Evolutionary conservation across 1,140 invertebrate genomes (phyloP).

Genomic region (Lucilia cuprina): DNA sequence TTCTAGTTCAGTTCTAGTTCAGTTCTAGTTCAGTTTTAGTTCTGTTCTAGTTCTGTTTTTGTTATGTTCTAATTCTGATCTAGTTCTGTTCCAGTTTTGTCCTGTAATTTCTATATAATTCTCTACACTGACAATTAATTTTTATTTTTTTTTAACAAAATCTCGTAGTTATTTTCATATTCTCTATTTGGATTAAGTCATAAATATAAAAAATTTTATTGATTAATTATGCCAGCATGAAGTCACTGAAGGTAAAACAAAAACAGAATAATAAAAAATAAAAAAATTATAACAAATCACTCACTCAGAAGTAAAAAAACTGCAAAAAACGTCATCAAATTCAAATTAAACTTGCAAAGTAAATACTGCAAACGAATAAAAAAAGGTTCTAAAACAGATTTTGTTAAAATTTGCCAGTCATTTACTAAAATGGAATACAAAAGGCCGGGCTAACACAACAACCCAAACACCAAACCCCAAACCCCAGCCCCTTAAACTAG

Average conservation of each 20-base stretch:
- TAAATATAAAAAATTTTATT: background rate
- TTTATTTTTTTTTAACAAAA: too few relatives aligned
- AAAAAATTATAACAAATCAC: slow-evolving; percentile 3
- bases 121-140: too few relatives aligned
- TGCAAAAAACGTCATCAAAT: background rate
- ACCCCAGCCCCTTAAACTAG: background rate
- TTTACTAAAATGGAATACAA: background rate
- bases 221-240: background rate
- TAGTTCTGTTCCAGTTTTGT: too few relatives aligned
- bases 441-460: background rate
- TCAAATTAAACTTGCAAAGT: background rate
- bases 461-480: background rate
- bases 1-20: too few relatives aligned
- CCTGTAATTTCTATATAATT: too few relatives aligned
- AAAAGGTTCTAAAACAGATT: background rate
- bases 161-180: too few relatives aligned
- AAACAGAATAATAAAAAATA: background rate
- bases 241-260: background rate
- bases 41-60: too few relatives aligned
- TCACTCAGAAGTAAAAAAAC: background rate
- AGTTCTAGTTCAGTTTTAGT: too few relatives aligned
- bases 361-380: background rate
- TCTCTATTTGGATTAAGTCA: background rate
- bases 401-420: background rate
- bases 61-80: too few relatives aligned